Base-by-base conservation (phyloP, 2,888 invertebrate species). In the Palloptera scutellata region DNA sequence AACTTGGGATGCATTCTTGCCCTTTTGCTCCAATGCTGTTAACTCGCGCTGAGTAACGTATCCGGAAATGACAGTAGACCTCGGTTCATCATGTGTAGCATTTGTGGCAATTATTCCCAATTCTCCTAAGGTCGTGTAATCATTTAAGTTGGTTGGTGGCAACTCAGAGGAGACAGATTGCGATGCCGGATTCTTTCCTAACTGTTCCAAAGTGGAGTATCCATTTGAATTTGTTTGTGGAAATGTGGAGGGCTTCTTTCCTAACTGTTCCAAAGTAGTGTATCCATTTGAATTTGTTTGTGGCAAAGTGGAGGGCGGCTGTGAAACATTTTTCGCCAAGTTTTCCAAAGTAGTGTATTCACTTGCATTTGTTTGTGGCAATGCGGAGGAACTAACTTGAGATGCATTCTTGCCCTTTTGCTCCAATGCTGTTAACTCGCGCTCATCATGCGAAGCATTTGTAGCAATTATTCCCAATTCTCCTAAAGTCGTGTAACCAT, bases 11-110 rank as follows among this genome's bases (percentile, higher is more conserved):
- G n/a, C n/a, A n/a, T n/a, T n/a, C n/a, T n/a, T n/a, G n/a, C n/a
- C n/a, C 57, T 79, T 79, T 59, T 80, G 80, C 11, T 77, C 81
- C 66, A 81, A 74, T 43, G 77, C 75, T 57, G 76, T 82, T 20
- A 81, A 71, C 61, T 81, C 81, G 55, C 78, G 78, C 40, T 79
- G 81, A 58, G 82, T 81, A 54, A 81, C 81, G 72, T 81, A 81
- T 43, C 81, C 81, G 5, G 76, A 77, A 54, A 81, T 78, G 1
- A n/a, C 57, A 17, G 41, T 20, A 52, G 41, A 17, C 45, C 42
- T 45, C 1, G 20, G n/a, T 59, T 48, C n/a, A n/a, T 20, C 10
- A 48, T n/a, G 12, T 48, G 30, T 10, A 20, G 59, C 48, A n/a
- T 55, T 57, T 30, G 48, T 57, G 20, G n/a, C 30, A 30, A 30